Evolutionary conservation across 37 sponge, comb jelly and placozoan genomes (phyloP).

Genomic region (Halichondria panicea): DNA sequence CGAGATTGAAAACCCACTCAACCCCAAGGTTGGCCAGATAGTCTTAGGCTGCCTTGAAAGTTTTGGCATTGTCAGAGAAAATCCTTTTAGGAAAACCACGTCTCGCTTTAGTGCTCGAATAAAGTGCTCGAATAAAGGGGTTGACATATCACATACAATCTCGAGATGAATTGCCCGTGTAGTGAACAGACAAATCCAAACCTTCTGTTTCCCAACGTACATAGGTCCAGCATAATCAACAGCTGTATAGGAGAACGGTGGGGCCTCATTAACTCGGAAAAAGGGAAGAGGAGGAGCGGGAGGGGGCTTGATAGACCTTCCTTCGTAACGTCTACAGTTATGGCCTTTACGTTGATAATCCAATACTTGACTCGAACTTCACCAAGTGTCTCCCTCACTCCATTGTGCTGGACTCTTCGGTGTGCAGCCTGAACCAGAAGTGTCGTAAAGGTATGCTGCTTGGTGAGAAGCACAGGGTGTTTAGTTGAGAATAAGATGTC

Average conservation of each 20-base stretch:
- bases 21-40: neutral
- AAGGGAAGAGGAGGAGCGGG: slow-evolving; percentile 21
- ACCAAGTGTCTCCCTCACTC: slow-evolving; percentile 29
- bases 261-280: slow-evolving; percentile 5
- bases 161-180: slow-evolving; percentile 26
- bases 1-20: slow-evolving; percentile 22
- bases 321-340: slow-evolving; percentile 7
- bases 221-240: slow-evolving; percentile 29
- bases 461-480: slow-evolving; percentile 28
- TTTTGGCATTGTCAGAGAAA: slow-evolving; percentile 25
- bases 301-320: neutral
- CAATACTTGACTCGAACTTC: slow-evolving; percentile 26
- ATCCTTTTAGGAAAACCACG: slow-evolving; percentile 17
- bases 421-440: slow-evolving; percentile 12
- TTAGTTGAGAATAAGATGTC: slow-evolving; percentile 4
- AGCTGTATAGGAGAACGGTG: slow-evolving; percentile 9
- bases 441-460: neutral
- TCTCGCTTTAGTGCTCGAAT: slow-evolving; percentile 10
- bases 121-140: neutral
- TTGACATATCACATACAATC: slow-evolving; percentile 3
- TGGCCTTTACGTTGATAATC: slow-evolving; percentile 17
- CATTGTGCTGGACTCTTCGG: slow-evolving; percentile 9
- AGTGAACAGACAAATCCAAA: slow-evolving; percentile 31
- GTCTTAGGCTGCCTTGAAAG: slow-evolving; percentile 21
- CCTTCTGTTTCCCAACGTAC: slow-evolving; percentile 1